Conservation (phyloP, 2,888 invertebrate genomes). For the Philereme vetulata region DNA sequence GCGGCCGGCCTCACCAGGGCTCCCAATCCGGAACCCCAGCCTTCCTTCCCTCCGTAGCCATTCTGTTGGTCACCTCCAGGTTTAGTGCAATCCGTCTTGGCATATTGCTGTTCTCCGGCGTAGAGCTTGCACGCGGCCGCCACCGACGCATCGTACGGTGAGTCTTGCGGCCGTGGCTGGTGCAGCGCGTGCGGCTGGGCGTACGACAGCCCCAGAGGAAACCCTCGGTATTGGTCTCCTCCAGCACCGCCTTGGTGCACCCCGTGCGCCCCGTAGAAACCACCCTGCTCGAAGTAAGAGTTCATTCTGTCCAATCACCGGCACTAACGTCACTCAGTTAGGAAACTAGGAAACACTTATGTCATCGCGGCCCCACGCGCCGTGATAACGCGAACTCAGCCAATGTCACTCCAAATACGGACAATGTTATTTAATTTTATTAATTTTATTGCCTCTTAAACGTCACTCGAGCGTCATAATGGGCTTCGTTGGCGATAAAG, state of each 20-base stretch:
- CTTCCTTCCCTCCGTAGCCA: slow-evolving; percentile 88
- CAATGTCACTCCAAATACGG: slow-evolving; percentile 76
- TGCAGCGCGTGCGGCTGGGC: slow-evolving; percentile 91
- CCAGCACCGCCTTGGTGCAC: slow-evolving; percentile 89
- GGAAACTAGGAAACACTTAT: slow-evolving; percentile 67
- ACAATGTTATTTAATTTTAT: slow-evolving; percentile 77
- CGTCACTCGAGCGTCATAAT: slow-evolving; percentile 83
- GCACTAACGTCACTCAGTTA: slow-evolving; percentile 76
- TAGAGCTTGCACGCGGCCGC: slow-evolving; percentile 93
- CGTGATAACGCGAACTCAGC: slow-evolving; percentile 79
- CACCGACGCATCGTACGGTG: slow-evolving; percentile 95
- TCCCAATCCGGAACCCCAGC: slow-evolving; percentile 87
- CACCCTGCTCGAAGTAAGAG: slow-evolving; percentile 98
- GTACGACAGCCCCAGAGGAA: slow-evolving; percentile 94
- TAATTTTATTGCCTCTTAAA: slow-evolving; percentile 83
- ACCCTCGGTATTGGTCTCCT: slow-evolving; percentile 93
- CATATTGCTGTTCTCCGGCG: slow-evolving; percentile 87
- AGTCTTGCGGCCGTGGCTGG: slow-evolving; percentile 93
- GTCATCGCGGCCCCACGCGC: slow-evolving; percentile 79
- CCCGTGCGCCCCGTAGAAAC: slow-evolving; percentile 96
- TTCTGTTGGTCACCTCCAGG: slow-evolving; percentile 85
- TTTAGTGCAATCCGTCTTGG: slow-evolving; percentile 91
- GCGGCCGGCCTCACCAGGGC: slow-evolving; percentile 92
- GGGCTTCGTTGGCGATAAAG: slow-evolving; percentile 80
- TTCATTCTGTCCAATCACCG: slow-evolving; percentile 88